Evolutionary conservation across 2,113 vertebrate species (phyloP).

Genomic region (Xiphorhynchus elegans): DNA sequence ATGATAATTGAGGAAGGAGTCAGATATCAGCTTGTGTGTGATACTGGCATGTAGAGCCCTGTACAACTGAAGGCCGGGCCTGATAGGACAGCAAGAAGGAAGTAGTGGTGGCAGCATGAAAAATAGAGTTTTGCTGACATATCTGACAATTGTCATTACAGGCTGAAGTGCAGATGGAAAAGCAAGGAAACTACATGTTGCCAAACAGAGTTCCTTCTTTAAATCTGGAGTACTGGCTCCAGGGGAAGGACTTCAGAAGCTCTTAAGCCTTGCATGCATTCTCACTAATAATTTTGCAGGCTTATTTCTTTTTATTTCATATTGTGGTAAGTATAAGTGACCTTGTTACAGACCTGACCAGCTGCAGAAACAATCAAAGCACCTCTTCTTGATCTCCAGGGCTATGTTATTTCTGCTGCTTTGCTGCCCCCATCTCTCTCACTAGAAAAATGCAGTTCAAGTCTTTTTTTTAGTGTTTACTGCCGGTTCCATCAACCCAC

Average conservation of each 20-base stretch:
- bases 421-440: not conserved
- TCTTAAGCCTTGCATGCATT: not conserved
- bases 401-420: not conserved
- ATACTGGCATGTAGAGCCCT: slow-evolving; percentile 16
- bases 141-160: not conserved
- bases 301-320: not conserved
- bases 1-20: slow-evolving; percentile 39
- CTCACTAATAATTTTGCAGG: not conserved
- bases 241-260: not conserved
- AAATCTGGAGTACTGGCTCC: not conserved
- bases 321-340: not conserved
- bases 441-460: not conserved
- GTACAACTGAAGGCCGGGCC: not conserved
- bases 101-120: not conserved
- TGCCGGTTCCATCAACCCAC: not conserved
- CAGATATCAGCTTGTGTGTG: not conserved
- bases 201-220: not conserved
- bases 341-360: not conserved
- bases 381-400: not conserved
- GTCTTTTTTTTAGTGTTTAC: not conserved
- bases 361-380: not conserved
- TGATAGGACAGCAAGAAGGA: not conserved
- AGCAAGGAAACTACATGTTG: not conserved
- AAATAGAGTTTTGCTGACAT: not conserved
- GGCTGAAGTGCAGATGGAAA: not conserved